Conservation (phyloP, 2,888 invertebrate species). For the Drosophila falleni region DNA sequence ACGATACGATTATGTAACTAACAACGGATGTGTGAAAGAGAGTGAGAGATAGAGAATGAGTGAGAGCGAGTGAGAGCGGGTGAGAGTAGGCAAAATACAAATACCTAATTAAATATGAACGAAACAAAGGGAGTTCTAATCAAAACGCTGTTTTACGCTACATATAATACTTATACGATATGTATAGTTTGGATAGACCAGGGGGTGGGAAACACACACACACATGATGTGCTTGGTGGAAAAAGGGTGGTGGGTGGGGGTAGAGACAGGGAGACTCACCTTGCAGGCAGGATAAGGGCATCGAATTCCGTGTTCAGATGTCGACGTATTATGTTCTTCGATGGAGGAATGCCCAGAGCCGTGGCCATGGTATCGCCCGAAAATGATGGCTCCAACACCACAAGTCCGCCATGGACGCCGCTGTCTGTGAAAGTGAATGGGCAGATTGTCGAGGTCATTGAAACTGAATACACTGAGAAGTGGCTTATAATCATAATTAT, state of each 20-base stretch:
- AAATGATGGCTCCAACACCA: conserved; percentile 96
- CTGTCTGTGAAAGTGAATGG: conserved; percentile 88
- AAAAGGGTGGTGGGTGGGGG: not conserved
- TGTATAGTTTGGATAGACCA: conserved; percentile 16
- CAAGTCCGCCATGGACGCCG: conserved; percentile 97
- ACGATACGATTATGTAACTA: conserved; percentile 25
- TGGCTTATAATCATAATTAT: not conserved
- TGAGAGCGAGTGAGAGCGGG: conserved; percentile 1
- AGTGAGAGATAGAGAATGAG: not conserved
- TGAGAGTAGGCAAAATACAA: conserved; percentile 31
- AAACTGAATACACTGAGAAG: not conserved
- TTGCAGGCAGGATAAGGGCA: conserved; percentile 95
- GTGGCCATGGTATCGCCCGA: conserved; percentile 98
- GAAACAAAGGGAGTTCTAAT: conserved; percentile 54
- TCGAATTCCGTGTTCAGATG: conserved; percentile 97
- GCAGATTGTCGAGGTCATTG: not conserved
- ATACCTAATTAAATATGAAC: conserved; percentile 47
- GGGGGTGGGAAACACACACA: conserved; percentile 25
- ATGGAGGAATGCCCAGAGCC: conserved; percentile 95
- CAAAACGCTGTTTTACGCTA: conserved; percentile 51
- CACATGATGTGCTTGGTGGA: conserved; percentile 7
- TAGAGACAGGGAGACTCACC: conserved; percentile 87
- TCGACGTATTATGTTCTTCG: conserved; percentile 96
- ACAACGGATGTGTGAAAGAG: conserved; percentile 22
- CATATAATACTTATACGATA: conserved; percentile 34